Base-by-base conservation (phyloP, 2,113 vertebrate species). In the Arothron firmamentum region DNA sequence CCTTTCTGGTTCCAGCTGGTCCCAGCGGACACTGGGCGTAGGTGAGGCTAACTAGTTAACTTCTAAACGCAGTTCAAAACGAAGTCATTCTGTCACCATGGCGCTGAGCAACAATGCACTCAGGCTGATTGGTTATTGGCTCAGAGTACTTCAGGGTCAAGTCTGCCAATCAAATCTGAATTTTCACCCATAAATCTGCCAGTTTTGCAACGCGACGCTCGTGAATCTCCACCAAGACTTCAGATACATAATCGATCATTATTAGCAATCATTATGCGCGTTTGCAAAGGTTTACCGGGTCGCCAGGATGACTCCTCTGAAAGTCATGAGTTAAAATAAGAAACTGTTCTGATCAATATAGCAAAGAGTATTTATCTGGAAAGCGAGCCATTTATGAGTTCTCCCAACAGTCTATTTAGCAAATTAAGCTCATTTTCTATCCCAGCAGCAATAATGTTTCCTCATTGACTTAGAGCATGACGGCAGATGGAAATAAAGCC, bases 31-130 rank as follows among this genome's bases (percentile, higher is more conserved):
- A 28, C 28, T 28, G 28, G 28, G 6, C 28, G 28, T 6, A 38
- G 34, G 34, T 2, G 34, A 11, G 9, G 34, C 34, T 38, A 38
- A 12, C 34, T 10, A 9, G 34, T 38, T 38, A 38, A 10, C 34
- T 38, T 38, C 34, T 10, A 38, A 12, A 38, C 34, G 8, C 34
- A 11, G 9, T 1, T 11, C 6, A 38, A 38, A 11, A 9, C 34
- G 63, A 61, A 59, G 45, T 9, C 58, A 60, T 62, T 65, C 68
- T 80, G 61, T 54, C 73, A 72, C 69, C 72, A 46, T 77, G 67
- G 75, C 77, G 20, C 60, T 59, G 82, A 83, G 83, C 16, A 45
- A 16, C 43, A 45, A 17, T 15, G 14, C 15, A 45, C 43, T 45
- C 16, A 13, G 4, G 41, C 14, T 43, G 41, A 43, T 43, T 43